Percentiles rank a stretch among this genome's conserved stretches.
These are phyloP conservation scores for Plebejus anna DNA, from an alignment of 2,888 invertebrate genomes.

Conservation along the genomic window DNA sequence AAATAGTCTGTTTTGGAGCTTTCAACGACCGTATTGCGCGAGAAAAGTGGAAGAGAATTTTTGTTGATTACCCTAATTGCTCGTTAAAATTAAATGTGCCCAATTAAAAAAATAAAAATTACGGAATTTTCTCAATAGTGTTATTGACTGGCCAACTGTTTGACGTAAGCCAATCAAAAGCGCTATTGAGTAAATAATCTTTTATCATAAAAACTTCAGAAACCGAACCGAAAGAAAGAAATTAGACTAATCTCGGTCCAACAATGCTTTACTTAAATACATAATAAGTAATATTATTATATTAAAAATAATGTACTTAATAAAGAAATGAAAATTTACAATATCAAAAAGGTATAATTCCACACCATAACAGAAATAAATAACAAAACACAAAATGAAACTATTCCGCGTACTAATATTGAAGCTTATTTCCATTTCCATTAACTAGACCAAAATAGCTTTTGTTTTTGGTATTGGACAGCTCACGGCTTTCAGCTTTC, in stretches of 20 bases:
- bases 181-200: no score
- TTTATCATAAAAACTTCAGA: no score
- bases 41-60: not conserved
- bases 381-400: not conserved
- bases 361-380: not conserved
- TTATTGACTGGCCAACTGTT: no score
- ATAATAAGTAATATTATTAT: no score
- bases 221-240: no score
- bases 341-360: no score
- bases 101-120: not conserved
- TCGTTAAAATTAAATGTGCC: not conserved
- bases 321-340: no score
- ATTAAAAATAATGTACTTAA: no score
- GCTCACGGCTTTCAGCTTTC: not conserved
- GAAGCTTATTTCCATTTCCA: not conserved
- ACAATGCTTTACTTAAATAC: no score
- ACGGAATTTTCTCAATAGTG: no score
- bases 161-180: no score
- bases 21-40: not conserved
- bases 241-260: no score
- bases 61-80: not conserved
- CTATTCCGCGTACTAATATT: not conserved
- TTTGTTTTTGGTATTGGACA: conserved; percentile 4
- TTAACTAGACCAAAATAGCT: not conserved
- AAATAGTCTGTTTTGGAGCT: conserved; percentile 18